phyloP scores from a whole-genome alignment of 2,113 vertebrate genomes.

The Heterochromis multidens region DNA sequence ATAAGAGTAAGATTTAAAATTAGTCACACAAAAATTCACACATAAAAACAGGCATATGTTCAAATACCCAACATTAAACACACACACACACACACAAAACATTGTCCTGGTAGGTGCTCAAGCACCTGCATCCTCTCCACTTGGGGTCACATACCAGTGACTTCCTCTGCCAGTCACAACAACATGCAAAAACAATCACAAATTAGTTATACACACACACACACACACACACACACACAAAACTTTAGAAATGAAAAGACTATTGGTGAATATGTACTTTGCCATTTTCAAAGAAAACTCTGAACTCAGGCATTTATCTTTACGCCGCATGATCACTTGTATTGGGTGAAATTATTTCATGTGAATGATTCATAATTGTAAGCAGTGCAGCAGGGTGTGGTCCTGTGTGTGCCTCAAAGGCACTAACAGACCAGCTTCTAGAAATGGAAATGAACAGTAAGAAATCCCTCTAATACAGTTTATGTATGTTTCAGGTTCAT shows the following conservation, averaged over 20 bases:
- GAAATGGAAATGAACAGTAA: background rate
- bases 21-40: background rate
- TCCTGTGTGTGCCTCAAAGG: background rate
- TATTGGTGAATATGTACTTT: background rate
- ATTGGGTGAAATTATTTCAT: background rate
- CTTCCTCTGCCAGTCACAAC: slow-evolving; percentile 37
- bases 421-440: background rate
- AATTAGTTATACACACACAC: background rate
- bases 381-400: background rate
- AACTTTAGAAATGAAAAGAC: background rate
- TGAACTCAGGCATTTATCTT: background rate
- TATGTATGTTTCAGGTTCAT: background rate
- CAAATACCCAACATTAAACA: background rate
- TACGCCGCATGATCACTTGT: background rate
- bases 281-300: background rate
- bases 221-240: background rate
- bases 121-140: slow-evolving; percentile 60
- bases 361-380: background rate
- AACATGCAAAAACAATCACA: background rate
- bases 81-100: background rate
- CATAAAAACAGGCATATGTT: background rate
- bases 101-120: background rate
- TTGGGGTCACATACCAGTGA: slow-evolving; percentile 42
- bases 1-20: no score
- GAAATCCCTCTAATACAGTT: background rate